Conservation (phyloP, 1,140 invertebrate genomes). For the Bombus balteatus region DNA sequence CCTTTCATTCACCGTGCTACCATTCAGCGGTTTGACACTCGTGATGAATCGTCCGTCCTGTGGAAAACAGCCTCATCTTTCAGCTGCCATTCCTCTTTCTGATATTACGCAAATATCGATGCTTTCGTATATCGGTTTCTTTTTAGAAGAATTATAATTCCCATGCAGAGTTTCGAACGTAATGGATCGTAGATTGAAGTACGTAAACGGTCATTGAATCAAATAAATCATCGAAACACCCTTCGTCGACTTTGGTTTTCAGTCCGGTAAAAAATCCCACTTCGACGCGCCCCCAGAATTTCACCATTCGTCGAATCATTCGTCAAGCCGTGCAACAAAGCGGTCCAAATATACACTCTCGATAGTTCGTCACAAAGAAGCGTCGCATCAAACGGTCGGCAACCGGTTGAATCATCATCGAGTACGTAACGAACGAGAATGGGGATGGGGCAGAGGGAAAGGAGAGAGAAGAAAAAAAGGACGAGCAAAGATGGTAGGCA, state of each 20-base stretch:
- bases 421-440: background rate
- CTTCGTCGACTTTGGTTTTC: background rate
- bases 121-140: background rate
- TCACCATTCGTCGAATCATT: background rate
- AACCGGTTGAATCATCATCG: slow-evolving; percentile 44
- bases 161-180: background rate
- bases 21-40: slow-evolving; percentile 41
- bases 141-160: background rate
- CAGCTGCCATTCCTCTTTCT: background rate
- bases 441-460: background rate
- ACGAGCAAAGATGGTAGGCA: background rate
- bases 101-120: background rate
- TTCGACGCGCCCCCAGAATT: background rate
- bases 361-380: background rate
- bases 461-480: background rate
- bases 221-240: background rate
- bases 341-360: background rate
- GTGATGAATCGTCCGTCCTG: background rate
- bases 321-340: background rate
- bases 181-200: background rate
- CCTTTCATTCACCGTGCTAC: slow-evolving; percentile 56
- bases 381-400: background rate
- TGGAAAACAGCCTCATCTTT: background rate
- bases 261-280: background rate
- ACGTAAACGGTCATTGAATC: background rate